Base-by-base conservation (phyloP, 2,888 invertebrate species). In the Alcis repandata region DNA sequence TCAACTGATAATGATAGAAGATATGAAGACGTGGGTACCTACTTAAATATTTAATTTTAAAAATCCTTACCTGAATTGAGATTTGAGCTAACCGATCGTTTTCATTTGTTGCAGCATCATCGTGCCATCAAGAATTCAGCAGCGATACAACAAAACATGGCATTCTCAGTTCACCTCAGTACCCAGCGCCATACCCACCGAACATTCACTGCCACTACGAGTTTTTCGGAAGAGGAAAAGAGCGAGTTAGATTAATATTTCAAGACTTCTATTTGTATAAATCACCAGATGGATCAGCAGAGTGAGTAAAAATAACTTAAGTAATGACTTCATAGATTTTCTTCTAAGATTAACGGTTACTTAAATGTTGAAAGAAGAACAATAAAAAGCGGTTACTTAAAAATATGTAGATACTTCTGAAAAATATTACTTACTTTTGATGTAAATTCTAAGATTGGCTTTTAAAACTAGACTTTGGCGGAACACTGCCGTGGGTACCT, bases 131-230 rank as follows among this genome's bases (percentile, higher is more conserved):
- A 82, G 94, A 95, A 63, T 96, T 96, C 83, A 96, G 95, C 89
- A 97, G 98, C 79, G 97, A 97, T 80, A 95, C 95, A 57, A 95
- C 95, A 63, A 97, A 97, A 89, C 96, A 97, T 73, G 98, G 98
- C 33, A 96, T 96, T 33, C 95, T 98, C 76, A 95, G 96, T 49
- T 97, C 98, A 58, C 98, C 97, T 19, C 96, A 96, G 82, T 98
- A 97, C 87, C 97, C 97, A n/a, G 95, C 95, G 65, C 95, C 96
- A 52, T 98, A 98, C 89, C 97, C 97, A 52, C 91, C 96, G 27
- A 95, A 96, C 80, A 95, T 97, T 60, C 95, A 96, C 78, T 99
- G 98, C 90, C 96, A 97, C 79, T 98, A 97, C 89, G 97, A 98
- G 83, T 98, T 99, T 89, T 96, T 96, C 82, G 98, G 98, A 46